phyloP scores from a whole-genome alignment of 53 echinoderm and acorn worm genomes.

The Patiria pectinifera region DNA sequence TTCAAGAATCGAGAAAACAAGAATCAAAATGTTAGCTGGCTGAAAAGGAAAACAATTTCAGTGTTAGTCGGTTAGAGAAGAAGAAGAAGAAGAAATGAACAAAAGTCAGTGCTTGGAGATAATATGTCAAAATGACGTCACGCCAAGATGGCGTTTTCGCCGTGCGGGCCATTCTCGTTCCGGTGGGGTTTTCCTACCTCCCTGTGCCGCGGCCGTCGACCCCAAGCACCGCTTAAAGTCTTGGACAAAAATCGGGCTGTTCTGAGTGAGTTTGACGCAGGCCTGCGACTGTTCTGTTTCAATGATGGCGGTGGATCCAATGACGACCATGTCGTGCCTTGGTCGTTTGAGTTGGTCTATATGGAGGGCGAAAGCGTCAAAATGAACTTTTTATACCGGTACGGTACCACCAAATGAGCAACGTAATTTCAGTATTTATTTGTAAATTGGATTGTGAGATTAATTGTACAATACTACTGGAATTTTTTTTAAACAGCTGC shows the following conservation, averaged over 20 bases:
- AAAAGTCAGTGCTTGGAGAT: neutral
- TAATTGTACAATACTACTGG: too few species aligned
- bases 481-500: too few species aligned
- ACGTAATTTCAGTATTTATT: too few species aligned
- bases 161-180: neutral
- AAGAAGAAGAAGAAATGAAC: neutral
- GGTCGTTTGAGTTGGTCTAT: constrained; percentile 1
- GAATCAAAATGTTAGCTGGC: neutral
- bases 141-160: neutral
- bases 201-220: constrained; percentile 11
- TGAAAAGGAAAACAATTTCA: neutral
- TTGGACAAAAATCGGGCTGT: neutral
- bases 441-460: too few species aligned
- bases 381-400: neutral
- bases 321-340: constrained; percentile 16
- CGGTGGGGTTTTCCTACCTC: constrained; percentile 46
- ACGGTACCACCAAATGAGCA: neutral
- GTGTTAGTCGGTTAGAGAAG: constrained; percentile 31
- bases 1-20: neutral
- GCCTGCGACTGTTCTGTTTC: constrained; percentile 10
- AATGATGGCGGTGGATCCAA: constrained; percentile 34
- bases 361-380: constrained; percentile 21
- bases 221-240: constrained; percentile 30
- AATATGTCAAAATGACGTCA: neutral
- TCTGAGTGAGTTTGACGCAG: neutral